These are phyloP conservation scores for Gavia stellata DNA, from an alignment of 2,113 vertebrate genomes.

Conservation along the genomic window DNA sequence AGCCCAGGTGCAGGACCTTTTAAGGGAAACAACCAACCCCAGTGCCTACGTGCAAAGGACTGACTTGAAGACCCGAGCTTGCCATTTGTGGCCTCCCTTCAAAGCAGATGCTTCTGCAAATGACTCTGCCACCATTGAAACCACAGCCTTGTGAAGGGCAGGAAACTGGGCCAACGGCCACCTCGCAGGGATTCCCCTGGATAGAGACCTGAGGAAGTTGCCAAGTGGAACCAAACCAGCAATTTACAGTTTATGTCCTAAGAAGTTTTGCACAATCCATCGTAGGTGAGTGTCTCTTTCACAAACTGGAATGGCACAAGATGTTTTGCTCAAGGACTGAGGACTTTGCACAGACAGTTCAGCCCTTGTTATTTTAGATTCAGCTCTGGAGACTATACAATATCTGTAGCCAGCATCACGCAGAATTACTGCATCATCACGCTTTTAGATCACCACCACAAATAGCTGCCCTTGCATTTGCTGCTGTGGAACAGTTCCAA, in stretches of 20 bases:
- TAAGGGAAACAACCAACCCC: background rate
- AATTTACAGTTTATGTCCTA: constrained; percentile 27
- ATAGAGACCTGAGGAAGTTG: constrained; percentile 20
- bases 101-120: background rate
- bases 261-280: background rate
- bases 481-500: background rate
- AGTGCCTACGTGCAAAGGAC: background rate
- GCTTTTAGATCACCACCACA: background rate
- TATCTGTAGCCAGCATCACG: background rate
- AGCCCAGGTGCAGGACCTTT: background rate
- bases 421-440: background rate
- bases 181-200: background rate
- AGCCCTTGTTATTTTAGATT: background rate
- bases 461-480: background rate
- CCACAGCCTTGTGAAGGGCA: constrained; percentile 15
- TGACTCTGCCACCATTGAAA: background rate
- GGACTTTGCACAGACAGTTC: background rate
- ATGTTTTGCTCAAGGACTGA: background rate
- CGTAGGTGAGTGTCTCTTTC: background rate
- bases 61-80: accelerated
- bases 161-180: constrained; percentile 23
- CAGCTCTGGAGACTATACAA: background rate
- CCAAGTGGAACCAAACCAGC: background rate
- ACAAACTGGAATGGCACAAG: background rate
- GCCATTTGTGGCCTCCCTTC: background rate